These are phyloP conservation scores for Chloroclystis v-ata DNA, from an alignment of 2,888 invertebrate species.

Conservation along the genomic window DNA sequence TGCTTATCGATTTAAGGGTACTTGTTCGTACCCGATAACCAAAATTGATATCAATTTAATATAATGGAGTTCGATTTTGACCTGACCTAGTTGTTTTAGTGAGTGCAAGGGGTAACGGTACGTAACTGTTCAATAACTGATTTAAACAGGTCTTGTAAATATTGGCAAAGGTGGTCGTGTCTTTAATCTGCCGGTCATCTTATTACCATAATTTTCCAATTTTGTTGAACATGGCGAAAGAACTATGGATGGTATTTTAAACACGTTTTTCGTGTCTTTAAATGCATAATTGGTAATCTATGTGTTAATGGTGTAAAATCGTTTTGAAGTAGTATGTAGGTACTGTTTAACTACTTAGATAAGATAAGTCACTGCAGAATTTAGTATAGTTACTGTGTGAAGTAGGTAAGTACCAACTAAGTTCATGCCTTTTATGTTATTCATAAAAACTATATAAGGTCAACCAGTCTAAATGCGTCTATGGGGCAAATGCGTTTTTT, in stretches of 20 bases:
- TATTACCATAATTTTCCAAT: conserved; percentile 23
- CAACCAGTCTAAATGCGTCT: too few species aligned
- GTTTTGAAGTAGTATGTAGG: too few species aligned
- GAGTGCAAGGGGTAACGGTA: conserved; percentile 19
- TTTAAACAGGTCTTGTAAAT: conserved; percentile 20
- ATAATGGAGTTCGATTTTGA: conserved; percentile 26
- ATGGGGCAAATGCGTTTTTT: too few species aligned
- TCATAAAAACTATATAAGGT: too few species aligned
- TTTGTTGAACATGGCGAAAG: conserved; percentile 19
- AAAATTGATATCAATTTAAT: conserved; percentile 26
- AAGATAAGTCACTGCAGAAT: too few species aligned
- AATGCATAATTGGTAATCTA: too few species aligned
- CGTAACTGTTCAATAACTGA: conserved; percentile 19
- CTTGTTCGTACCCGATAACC: conserved; percentile 13
- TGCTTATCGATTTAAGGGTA: conserved; percentile 24
- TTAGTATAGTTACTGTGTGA: too few species aligned
- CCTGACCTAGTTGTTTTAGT: conserved; percentile 22
- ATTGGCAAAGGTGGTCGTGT: conserved; percentile 19
- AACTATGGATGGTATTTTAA: conserved; percentile 2
- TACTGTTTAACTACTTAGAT: too few species aligned
- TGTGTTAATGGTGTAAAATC: background rate
- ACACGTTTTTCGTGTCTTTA: too few species aligned
- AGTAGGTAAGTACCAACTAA: too few species aligned
- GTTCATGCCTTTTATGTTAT: too few species aligned
- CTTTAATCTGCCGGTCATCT: conserved; percentile 19